Evolutionary conservation across 2,797 vertebrate genomes (phyloP), one percentile per base, ranked within the genome.

Genomic region (Protosalanx chinensis): DNA sequence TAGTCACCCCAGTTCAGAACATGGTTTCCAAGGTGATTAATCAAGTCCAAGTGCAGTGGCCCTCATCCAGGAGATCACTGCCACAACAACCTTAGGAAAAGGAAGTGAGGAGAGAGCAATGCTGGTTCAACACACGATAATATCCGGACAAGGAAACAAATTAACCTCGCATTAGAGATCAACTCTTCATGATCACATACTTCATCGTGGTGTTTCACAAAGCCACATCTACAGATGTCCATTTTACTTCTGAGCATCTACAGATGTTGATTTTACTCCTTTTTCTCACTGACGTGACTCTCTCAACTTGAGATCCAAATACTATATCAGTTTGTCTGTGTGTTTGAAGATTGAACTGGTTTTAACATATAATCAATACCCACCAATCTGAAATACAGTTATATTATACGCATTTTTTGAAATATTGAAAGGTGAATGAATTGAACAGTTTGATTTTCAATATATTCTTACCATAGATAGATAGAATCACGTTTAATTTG

Each of bases 1-100:
- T 90, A 88, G 82, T 89, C 85, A 87, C 84, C 80, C 72, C 81
- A 80, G 84, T 81, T 89, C 82, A 81, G 67, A 12, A 86, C 81
- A 79, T 86, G 84, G 75, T 86, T 87, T 87, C 84, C 77, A 84
- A 70, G n/a, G 79, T 51, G 79, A 88, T 91, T 88, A 89, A 92
- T 91, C 89, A 88, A 81, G 86, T 67, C 41, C 62, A 70, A 86
- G 86, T 88, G 88, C 84, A 82, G 73, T 76, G 68, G 65, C 74
- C 66, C 67, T 81, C 81, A 84, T 46, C 81, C 80, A 76, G 82
- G n/a, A n/a, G 56, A 68, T 27, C 20, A 57, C 72, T 71, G 72
- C 78, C 78, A 35, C 74, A 76, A 76, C 51, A 69, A 73, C 65
- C 73, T 7, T 63, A 53, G 51, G 15, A 56, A 3, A 56, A 46